Evolutionary conservation across 2,113 vertebrate species (phyloP), one percentile per base, ranked within the genome.

Genomic region (Cyprinus carpio): DNA sequence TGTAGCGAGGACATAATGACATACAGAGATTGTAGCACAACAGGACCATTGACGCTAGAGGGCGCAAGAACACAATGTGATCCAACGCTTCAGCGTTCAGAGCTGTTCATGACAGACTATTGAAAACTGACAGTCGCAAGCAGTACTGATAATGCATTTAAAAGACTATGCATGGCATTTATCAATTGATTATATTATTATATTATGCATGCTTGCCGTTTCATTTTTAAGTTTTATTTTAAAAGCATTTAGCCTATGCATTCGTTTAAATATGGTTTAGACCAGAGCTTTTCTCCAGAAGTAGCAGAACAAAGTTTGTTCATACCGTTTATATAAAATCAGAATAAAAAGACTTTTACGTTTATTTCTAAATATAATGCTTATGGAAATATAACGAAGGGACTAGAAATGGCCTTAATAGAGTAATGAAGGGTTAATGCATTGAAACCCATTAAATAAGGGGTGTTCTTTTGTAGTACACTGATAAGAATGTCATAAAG

Each of bases 31-130:
- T 67, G 64, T 29, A 29, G 15, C 2, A 2, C n/a, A 74, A 6
- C 78, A 34, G 12, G 8, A 27, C 1, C 15, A 18, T 78, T 25
- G 37, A 43, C 88, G 80, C 74, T 34, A 88, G 89, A 78, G 84
- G 87, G 83, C 88, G 31, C 67, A 11, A 46, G 27, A 86, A 67
- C 27, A 7, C 71, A 75, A 9, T 25, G 3, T 75, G 23, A n/a
- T 40, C 34, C 31, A 71, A n/a, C 4, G 11, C 12, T 31, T 1
- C 6, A 31, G 37, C 1, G 67, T 37, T 20, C 65, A 71, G 62
- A 31, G 29, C 15, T 67, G 1, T 18, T 16, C 1, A 65, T 7
- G 27, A 65, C 25, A 65, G 6, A 65, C 6, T 29, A 18, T 67
- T 34, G 0, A 31, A 67, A 67, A 9, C 27, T 31, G 16, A 20